Base-by-base conservation (phyloP, 2,888 invertebrate genomes). In the Poecilus cupreus region DNA sequence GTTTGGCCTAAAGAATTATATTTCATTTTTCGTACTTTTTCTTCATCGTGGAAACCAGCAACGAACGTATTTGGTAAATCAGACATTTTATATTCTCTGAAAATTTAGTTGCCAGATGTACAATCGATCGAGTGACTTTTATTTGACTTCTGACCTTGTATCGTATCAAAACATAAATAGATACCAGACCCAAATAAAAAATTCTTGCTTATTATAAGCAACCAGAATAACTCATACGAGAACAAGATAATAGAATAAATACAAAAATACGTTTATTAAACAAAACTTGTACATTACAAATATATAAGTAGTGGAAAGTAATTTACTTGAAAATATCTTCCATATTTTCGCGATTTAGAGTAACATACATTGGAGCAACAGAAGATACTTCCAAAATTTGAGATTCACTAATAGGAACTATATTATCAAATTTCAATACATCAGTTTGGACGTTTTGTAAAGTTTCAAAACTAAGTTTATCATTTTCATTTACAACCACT, bases 1-100 rank as follows among this genome's bases (percentile, higher is more conserved):
- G 97, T 97, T 82, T 91, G 91, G 0, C 96, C 97, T 11, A 97
- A 91, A 68, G 89, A 85, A 80, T 92, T 92, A 87, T 96, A 97
- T 86, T 92, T 91, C 95, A 97, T 96, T 85, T 91, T 90, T 78
- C 89, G 88, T 0, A 94, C 92, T 26, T 89, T 88, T 49, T 90
- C 89, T 84, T 91, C 90, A 88, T 93, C 90, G 85, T 94, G 94
- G 85, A 94, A 94, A 32, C 91, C 93, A 83, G 91, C 89, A 0
- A 93, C 91, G 85, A 90, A 94, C 0, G 94, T 94, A 81, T 89
- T 86, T n/a, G 93, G 93, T 82, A 92, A 86, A 76, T 72, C 83
- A n/a, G 72, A 37, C 82, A 84, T 84, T 64, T 82, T 81, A 6
- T 10, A 11, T 10, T 46, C 51, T 32, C 43, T 13, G 22, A 68